Conservation (phyloP, 2,797 vertebrate species). For the Bovichtus diacanthus region DNA sequence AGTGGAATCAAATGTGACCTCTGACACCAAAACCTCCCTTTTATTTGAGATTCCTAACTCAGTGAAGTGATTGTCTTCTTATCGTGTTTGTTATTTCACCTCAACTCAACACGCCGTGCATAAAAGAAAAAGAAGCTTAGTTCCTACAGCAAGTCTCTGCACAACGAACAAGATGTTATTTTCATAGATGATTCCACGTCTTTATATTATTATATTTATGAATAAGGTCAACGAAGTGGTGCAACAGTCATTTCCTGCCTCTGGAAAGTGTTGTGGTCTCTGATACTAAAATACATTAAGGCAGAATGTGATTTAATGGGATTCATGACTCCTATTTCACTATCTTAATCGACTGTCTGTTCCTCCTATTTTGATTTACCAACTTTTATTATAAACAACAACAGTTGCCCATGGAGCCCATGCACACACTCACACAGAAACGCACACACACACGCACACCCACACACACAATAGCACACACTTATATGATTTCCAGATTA, state of each 20-base stretch:
- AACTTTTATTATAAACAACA: slow-evolving; percentile 57
- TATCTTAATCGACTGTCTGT: slow-evolving; percentile 58
- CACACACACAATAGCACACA: slow-evolving; percentile 15
- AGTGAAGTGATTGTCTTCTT: slow-evolving; percentile 46
- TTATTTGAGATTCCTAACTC: slow-evolving; percentile 5
- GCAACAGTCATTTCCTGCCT: slow-evolving; percentile 31
- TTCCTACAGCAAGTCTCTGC: not conserved
- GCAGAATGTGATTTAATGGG: slow-evolving; percentile 51
- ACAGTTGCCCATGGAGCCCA: not conserved
- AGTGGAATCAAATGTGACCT: slow-evolving; percentile 3
- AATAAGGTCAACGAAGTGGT: slow-evolving; percentile 41
- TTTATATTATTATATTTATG: slow-evolving; percentile 16
- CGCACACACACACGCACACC: slow-evolving; percentile 22
- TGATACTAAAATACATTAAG: slow-evolving; percentile 36
- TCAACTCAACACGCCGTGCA: slow-evolving; percentile 38
- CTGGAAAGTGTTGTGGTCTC: slow-evolving; percentile 17
- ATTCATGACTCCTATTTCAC: slow-evolving; percentile 53
- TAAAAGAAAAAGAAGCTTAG: not conserved
- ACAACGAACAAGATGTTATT: too few species aligned
- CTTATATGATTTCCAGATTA: slow-evolving; percentile 70
- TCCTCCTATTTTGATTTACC: slow-evolving; percentile 57
- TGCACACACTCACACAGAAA: not conserved
- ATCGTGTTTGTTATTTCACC: slow-evolving; percentile 60
- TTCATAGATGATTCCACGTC: slow-evolving; percentile 17
- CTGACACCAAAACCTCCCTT: not conserved